phyloP scores from a whole-genome alignment of 2,113 vertebrate species.

The Brienomyrus longianalis region DNA sequence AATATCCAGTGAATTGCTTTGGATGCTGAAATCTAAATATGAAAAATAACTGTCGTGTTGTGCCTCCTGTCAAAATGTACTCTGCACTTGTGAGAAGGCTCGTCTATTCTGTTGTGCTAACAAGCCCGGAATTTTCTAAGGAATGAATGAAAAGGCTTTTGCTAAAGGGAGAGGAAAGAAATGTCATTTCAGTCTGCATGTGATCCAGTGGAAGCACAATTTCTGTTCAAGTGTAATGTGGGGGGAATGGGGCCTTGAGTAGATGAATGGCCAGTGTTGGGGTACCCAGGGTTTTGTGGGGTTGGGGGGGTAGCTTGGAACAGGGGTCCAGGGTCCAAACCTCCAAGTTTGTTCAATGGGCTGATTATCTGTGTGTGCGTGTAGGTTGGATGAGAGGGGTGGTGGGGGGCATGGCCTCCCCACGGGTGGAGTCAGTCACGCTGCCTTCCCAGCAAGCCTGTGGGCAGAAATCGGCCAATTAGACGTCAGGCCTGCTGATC shows the following conservation, averaged over 20 bases:
- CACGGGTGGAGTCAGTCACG: slow-evolving; percentile 19
- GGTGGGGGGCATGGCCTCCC: slow-evolving; percentile 15
- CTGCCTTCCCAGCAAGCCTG: slow-evolving; percentile 35
- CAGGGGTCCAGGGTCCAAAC: neutral
- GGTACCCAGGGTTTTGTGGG: neutral
- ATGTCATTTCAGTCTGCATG: neutral
- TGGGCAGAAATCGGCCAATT: slow-evolving; percentile 41
- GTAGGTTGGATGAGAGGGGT: neutral
- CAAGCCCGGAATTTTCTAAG: slow-evolving; percentile 33
- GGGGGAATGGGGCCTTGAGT: neutral
- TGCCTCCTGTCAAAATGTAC: neutral
- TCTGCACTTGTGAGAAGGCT: slow-evolving; percentile 16
- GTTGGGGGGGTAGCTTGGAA: neutral
- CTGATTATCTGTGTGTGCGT: neutral
- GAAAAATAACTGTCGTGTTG: slow-evolving; percentile 29
- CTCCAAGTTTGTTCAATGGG: neutral
- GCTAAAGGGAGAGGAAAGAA: slow-evolving; percentile 11
- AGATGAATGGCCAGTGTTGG: neutral
- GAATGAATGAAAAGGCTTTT: neutral
- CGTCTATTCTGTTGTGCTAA: slow-evolving; percentile 35
- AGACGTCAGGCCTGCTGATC: slow-evolving; percentile 51
- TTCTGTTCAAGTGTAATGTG: slow-evolving; percentile 9
- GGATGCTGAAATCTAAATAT: neutral
- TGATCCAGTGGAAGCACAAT: slow-evolving; percentile 22
- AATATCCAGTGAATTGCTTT: neutral